Conservation (phyloP, 1,140 invertebrate genomes). For the Danaus melanippus region DNA sequence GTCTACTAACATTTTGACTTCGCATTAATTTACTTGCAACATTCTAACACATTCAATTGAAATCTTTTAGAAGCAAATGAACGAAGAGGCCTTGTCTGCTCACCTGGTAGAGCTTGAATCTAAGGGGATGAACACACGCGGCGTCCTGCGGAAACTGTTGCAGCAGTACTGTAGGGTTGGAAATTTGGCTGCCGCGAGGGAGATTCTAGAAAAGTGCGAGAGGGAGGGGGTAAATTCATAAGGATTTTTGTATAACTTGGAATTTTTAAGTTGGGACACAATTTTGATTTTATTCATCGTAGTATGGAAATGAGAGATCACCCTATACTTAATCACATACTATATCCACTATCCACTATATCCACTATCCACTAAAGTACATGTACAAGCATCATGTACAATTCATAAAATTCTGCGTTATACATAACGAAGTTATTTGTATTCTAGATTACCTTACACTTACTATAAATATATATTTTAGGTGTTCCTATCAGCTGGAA, state of each 20-base stretch:
- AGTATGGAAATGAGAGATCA: too few relatives aligned
- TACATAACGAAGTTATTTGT: too few relatives aligned
- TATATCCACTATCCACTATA: too few relatives aligned
- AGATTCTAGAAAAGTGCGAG: slow-evolving; percentile 64
- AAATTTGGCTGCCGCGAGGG: slow-evolving; percentile 61
- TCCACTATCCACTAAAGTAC: too few relatives aligned
- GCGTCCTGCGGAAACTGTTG: slow-evolving; percentile 70
- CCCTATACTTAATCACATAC: background rate
- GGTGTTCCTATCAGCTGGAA: slow-evolving; percentile 69
- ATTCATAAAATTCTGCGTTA: too few relatives aligned
- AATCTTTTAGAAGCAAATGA: slow-evolving; percentile 66
- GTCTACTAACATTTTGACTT: background rate
- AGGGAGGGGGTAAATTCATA: slow-evolving; percentile 44
- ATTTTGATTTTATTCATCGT: too few relatives aligned
- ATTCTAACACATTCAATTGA: too few relatives aligned
- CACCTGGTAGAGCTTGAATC: slow-evolving; percentile 71
- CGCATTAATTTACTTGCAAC: too few relatives aligned
- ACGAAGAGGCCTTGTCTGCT: slow-evolving; percentile 62
- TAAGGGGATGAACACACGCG: slow-evolving; percentile 73
- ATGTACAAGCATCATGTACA: too few relatives aligned
- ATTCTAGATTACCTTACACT: too few relatives aligned
- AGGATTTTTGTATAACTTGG: background rate
- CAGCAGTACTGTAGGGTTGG: slow-evolving; percentile 64
- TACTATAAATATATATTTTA: slow-evolving; percentile 21
- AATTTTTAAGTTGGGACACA: too few relatives aligned